Conservation (phyloP, 2,113 vertebrate genomes). For the Furnarius figulus region DNA sequence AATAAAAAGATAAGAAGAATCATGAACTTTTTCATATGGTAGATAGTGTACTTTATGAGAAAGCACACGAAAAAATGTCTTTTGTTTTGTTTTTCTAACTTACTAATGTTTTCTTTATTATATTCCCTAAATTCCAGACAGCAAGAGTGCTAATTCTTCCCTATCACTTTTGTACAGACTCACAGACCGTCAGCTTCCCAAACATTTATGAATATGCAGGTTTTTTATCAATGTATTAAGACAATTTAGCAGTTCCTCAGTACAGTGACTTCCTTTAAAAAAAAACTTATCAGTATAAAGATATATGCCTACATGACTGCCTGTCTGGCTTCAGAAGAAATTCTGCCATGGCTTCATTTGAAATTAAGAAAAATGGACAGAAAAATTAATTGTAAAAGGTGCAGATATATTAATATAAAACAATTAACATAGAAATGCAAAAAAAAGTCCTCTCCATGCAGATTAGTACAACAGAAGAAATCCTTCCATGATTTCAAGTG, state of each 20-base stretch:
- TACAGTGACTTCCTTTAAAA: background rate
- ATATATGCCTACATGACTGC: background rate
- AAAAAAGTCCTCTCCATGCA: background rate
- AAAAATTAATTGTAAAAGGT: background rate
- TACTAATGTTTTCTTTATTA: background rate
- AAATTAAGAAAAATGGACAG: background rate
- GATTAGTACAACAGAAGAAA: background rate
- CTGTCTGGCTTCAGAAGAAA: too few species aligned
- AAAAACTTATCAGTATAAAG: background rate
- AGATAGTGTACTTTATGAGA: background rate
- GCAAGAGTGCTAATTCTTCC: background rate
- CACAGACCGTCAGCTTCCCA: background rate
- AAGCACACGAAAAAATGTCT: background rate
- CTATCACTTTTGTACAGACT: background rate
- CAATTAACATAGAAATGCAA: background rate
- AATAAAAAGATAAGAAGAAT: background rate
- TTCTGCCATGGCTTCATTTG: background rate
- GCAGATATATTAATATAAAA: background rate
- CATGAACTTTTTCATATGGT: background rate
- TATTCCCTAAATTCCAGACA: background rate
- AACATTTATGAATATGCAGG: background rate
- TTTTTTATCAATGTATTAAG: background rate
- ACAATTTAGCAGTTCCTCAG: background rate
- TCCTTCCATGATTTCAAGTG: background rate
- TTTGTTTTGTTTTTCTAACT: background rate